Percentiles rank a stretch among this genome's conserved stretches.
Evolutionary conservation across 2,797 vertebrate species (phyloP).

Genomic region (Peromyscus aztecus): DNA sequence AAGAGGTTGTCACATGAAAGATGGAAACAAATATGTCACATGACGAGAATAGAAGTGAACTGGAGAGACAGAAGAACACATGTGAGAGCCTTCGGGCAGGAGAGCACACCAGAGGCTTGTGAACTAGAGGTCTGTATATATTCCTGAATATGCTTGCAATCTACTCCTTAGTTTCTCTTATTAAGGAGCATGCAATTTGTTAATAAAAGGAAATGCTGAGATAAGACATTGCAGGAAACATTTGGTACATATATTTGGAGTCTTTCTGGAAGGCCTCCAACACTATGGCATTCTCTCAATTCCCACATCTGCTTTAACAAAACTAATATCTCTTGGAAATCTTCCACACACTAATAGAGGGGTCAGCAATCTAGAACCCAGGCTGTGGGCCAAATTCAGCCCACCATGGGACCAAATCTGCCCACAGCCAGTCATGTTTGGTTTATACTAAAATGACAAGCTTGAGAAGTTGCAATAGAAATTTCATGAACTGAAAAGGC

Average conservation of each 20-base stretch:
- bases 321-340: slow-evolving; percentile 36
- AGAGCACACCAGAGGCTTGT: background rate
- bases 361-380: background rate
- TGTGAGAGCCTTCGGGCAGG: background rate
- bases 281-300: background rate
- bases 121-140: background rate
- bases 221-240: background rate
- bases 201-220: background rate
- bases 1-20: background rate
- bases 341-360: background rate
- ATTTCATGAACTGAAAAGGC: background rate
- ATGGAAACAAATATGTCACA: background rate
- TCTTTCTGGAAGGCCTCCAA: background rate
- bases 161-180: background rate
- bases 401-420: background rate
- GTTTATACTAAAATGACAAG: background rate
- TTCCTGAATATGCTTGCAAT: background rate
- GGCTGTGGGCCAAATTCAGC: background rate
- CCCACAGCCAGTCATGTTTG: background rate
- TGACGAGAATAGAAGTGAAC: background rate
- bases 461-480: background rate
- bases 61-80: background rate
- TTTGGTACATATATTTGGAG: background rate
- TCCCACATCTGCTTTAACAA: slow-evolving; percentile 35
- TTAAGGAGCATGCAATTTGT: background rate